Evolutionary conservation across 2,888 invertebrate genomes (phyloP).

Genomic region (Calliphora vomitoria): DNA sequence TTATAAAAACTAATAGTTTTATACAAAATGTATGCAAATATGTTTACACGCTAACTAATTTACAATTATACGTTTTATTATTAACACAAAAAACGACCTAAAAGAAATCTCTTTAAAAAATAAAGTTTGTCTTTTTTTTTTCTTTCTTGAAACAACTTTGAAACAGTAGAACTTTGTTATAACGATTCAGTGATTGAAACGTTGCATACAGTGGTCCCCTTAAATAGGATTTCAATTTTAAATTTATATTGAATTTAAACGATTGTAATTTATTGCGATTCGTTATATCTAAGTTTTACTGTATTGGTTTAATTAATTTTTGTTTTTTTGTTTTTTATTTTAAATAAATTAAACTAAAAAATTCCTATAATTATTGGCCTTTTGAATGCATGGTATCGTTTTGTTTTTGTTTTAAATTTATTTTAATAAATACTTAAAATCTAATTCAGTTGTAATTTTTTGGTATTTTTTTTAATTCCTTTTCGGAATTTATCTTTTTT

Average conservation of each 20-base stretch:
- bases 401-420: conserved; percentile 11
- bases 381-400: conserved; percentile 54
- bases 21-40: background rate
- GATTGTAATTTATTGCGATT: conserved; percentile 1
- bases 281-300: conserved; percentile 45
- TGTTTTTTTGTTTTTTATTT: conserved; percentile 30
- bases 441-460: conserved; percentile 70
- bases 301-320: conserved; percentile 12
- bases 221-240: conserved; percentile 52
- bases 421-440: conserved; percentile 65
- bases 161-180: conserved; percentile 47
- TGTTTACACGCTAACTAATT: conserved; percentile 44
- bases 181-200: conserved; percentile 48
- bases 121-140: conserved; percentile 7
- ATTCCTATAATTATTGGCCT: conserved; percentile 70
- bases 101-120: background rate
- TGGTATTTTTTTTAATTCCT: conserved; percentile 62
- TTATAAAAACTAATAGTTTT: background rate
- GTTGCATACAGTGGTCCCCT: conserved; percentile 47
- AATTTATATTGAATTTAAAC: conserved; percentile 12
- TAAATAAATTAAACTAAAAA: conserved; percentile 39
- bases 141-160: conserved; percentile 3
- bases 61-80: background rate
- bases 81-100: conserved; percentile 21
- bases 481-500: conserved; percentile 46